phyloP scores from a whole-genome alignment of 2,113 vertebrate species.

The Phoxinus phoxinus region DNA sequence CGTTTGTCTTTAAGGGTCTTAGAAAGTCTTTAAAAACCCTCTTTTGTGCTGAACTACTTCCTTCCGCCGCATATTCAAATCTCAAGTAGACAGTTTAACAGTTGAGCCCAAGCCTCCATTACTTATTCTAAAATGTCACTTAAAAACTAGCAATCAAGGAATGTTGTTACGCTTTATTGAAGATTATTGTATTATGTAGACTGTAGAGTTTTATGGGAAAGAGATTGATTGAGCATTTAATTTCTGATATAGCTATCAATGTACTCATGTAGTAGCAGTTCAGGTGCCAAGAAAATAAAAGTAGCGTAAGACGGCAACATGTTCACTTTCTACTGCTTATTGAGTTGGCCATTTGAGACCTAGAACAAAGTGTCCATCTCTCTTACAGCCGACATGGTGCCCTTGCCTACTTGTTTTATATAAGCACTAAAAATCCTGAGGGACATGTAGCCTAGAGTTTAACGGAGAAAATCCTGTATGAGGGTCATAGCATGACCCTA shows the following conservation, averaged over 20 bases:
- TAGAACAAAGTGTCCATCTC: constrained; percentile 54
- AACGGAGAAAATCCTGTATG: background rate
- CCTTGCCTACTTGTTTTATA: background rate
- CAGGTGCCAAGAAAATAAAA: constrained; percentile 6
- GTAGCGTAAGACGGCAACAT: constrained; percentile 41
- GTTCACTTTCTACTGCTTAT: constrained; percentile 65
- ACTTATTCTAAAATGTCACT: too few species aligned
- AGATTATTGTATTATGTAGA: too few species aligned
- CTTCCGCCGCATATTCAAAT: too few species aligned
- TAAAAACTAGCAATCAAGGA: too few species aligned
- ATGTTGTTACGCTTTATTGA: too few species aligned
- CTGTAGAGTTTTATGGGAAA: too few species aligned
- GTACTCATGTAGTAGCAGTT: background rate
- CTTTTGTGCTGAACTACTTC: too few species aligned
- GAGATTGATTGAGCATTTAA: too few species aligned
- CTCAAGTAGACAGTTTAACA: too few species aligned
- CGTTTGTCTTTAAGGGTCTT: too few species aligned
- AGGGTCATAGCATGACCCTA: background rate
- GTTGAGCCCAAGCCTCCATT: too few species aligned
- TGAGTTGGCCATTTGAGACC: constrained; percentile 52
- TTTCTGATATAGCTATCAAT: background rate
- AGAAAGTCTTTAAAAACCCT: too few species aligned
- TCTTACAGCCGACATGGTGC: background rate
- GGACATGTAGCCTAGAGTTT: constrained; percentile 15
- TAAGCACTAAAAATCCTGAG: constrained; percentile 3